Evolutionary conservation across 2,888 invertebrate species (phyloP).

Genomic region (Andrena hattorfiana): DNA sequence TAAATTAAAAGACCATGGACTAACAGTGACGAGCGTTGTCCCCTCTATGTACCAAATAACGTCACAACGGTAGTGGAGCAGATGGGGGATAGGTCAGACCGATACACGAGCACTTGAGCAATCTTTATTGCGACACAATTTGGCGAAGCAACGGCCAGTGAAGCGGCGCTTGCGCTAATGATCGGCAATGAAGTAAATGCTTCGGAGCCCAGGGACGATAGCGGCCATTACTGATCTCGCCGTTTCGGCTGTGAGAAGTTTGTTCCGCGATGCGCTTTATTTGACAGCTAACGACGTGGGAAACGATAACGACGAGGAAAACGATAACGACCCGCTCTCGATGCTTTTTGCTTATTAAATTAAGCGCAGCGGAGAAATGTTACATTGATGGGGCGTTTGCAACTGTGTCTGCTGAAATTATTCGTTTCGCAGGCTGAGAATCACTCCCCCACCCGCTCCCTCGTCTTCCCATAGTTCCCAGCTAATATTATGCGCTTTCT

Average conservation of each 20-base stretch:
- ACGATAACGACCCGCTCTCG: conserved; percentile 36
- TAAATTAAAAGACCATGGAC: conserved; percentile 10
- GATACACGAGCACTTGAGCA: conserved; percentile 18
- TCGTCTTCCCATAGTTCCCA: no score
- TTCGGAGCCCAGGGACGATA: not conserved
- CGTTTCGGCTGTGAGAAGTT: conserved; percentile 23
- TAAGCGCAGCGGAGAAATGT: not conserved
- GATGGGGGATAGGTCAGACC: not conserved
- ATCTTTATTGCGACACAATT: conserved; percentile 31
- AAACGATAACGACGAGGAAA: conserved; percentile 37
- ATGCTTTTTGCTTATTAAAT: not conserved
- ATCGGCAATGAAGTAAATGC: conserved; percentile 47
- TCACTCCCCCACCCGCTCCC: not conserved
- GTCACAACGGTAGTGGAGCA: not conserved
- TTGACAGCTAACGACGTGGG: conserved; percentile 16
- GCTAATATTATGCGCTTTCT: no score
- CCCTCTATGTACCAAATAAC: not conserved
- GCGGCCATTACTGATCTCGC: conserved; percentile 32
- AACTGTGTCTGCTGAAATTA: not conserved
- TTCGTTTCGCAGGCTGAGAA: not conserved
- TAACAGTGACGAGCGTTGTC: not conserved
- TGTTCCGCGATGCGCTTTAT: conserved; percentile 7
- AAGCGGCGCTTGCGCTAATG: conserved; percentile 40
- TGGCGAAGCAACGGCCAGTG: conserved; percentile 20
- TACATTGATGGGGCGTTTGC: not conserved